Conservation (phyloP, 2,888 invertebrate species). For the Melinaea marsaeus region DNA sequence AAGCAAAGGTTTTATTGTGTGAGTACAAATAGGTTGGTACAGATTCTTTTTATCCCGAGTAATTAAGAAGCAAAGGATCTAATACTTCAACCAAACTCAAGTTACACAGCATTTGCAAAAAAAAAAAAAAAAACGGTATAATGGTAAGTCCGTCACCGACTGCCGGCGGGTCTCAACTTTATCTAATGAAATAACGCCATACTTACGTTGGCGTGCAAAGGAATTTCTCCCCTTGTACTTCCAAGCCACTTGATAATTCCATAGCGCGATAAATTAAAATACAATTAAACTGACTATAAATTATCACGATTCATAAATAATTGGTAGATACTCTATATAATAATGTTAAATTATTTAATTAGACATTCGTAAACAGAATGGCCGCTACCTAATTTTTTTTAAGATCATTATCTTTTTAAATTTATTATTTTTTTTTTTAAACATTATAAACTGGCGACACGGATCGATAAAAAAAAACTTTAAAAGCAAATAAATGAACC, state of each 20-base stretch:
- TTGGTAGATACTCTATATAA: neutral
- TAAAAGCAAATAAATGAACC: neutral
- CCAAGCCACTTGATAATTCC: constrained; percentile 1
- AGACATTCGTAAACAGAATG: neutral
- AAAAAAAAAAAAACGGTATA: neutral
- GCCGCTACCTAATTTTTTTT: constrained; percentile 2
- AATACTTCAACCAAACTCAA: too few relatives aligned
- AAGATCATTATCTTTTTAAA: neutral
- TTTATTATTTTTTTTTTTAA: neutral
- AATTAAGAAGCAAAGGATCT: too few relatives aligned
- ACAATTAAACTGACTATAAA: constrained; percentile 6
- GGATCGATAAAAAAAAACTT: neutral
- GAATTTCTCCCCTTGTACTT: neutral
- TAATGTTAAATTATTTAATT: neutral
- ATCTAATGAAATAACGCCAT: neutral
- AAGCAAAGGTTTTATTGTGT: too few relatives aligned
- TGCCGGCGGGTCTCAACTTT: neutral
- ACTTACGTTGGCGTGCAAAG: neutral
- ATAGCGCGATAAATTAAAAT: neutral
- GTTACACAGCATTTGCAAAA: neutral
- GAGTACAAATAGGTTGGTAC: too few relatives aligned
- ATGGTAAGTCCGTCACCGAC: neutral
- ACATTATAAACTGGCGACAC: constrained; percentile 4
- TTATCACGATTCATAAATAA: neutral
- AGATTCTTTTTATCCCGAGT: too few relatives aligned